Base-by-base conservation (phyloP, 2,113 vertebrate species). In the Mixornis gularis region DNA sequence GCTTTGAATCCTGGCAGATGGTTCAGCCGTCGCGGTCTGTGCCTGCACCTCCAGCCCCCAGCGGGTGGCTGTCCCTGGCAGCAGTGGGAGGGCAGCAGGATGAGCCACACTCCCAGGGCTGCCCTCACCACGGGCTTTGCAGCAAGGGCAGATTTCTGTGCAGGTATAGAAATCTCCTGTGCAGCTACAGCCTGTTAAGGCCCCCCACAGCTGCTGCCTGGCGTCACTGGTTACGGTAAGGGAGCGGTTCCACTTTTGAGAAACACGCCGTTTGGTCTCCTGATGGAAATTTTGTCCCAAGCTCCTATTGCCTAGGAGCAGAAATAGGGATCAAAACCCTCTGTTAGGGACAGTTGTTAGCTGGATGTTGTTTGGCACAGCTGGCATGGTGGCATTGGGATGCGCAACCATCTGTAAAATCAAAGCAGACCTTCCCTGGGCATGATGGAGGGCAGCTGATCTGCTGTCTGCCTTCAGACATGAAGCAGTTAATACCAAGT, bases 401-500 rank as follows among this genome's bases (percentile, higher is more conserved):
- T 30, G 46, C 1, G 5, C 15, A 64, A 21, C 34, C 20, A 32
- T 17, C 64, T 0, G 4, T 41, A 79, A 72, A 59, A 87, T n/a
- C 36, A n/a, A 51, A 63, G 72, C 78, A 59, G 66, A 14, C 41
- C 60, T 53, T 92, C 21, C 70, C 82, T 26, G 55, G 64, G 17
- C 15, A 0, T 5, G 72, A 16, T 2, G 30, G 53, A 46, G 26
- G 52, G 34, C n/a, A 25, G 52, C 1, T 20, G 38, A 40, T 68
- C 52, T 46, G 62, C 32, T 3, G 6, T 22, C 86, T 84, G 92
- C 69, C 90, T 79, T 60, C 93, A 80, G 96, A 44, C 59, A 60
- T 0, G 69, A 97, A 96, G 63, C 76, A 62, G 96, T 96, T 97
- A 97, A 97, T 70, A 66, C 34, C 60, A 65, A 95, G 94, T 56